phyloP scores from a whole-genome alignment of 2,888 invertebrate genomes.

The Rhingia campestris region DNA sequence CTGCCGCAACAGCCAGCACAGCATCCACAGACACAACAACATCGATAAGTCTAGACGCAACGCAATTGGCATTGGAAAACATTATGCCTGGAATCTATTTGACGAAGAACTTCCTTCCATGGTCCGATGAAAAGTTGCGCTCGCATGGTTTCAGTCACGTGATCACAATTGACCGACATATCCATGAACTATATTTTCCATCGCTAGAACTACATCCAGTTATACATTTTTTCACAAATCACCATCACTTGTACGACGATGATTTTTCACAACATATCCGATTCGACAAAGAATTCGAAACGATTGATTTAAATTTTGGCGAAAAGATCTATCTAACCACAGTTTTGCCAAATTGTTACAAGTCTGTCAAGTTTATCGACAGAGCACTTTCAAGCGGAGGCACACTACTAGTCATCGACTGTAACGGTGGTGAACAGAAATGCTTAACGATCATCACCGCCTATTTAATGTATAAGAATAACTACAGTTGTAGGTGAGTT shows the following conservation, averaged over 20 bases:
- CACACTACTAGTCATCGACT: conserved; percentile 77
- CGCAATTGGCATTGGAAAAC: conserved; percentile 75
- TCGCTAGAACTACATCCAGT: conserved; percentile 5
- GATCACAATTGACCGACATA: conserved; percentile 78
- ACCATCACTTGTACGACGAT: conserved; percentile 28
- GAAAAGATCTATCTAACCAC: conserved; percentile 78
- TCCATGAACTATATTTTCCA: conserved; percentile 77
- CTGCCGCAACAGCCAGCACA: conserved; percentile 23
- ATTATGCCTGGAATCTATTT: conserved; percentile 78
- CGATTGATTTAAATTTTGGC: conserved; percentile 78
- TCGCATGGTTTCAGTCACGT: conserved; percentile 78
- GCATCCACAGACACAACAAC: conserved; percentile 4
- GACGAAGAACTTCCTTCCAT: conserved; percentile 76
- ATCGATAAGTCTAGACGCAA: conserved; percentile 22
- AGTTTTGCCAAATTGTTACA: conserved; percentile 79
- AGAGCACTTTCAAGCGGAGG: conserved; percentile 77
- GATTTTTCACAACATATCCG: conserved; percentile 51
- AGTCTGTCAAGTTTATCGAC: conserved; percentile 78
- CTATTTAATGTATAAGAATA: conserved; percentile 79
- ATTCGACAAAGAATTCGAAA: conserved; percentile 76
- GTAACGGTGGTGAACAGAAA: conserved; percentile 78
- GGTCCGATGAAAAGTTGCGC: conserved; percentile 77
- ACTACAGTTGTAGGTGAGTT: conserved; percentile 78
- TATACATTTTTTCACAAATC: conserved; percentile 50
- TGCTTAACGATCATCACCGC: conserved; percentile 78